Evolutionary conservation across 2,797 vertebrate genomes (phyloP).

Genomic region (Paramormyrops hopkinsi): DNA sequence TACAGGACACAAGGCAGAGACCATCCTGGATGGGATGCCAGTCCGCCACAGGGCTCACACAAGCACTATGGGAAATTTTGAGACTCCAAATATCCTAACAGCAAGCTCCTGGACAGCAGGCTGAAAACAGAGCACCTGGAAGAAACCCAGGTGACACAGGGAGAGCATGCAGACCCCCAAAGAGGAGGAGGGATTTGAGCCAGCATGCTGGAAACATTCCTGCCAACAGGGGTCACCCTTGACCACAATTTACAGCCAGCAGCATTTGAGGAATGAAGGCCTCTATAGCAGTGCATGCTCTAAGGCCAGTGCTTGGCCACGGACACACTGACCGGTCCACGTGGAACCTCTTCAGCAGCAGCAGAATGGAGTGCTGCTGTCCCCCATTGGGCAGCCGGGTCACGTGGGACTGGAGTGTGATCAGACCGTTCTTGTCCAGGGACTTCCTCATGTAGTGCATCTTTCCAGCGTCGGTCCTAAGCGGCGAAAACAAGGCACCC

Average conservation of each 20-base stretch:
- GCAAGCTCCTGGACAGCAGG: not conserved
- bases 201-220: not conserved
- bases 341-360: slow-evolving; percentile 86
- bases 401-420: slow-evolving; percentile 82
- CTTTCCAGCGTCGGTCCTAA: slow-evolving; percentile 85
- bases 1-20: not conserved
- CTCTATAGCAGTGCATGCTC: not conserved
- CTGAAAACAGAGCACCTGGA: not conserved
- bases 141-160: not conserved
- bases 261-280: not conserved
- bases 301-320: not conserved
- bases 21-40: not conserved
- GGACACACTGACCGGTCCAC: slow-evolving; percentile 68
- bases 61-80: not conserved
- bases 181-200: not conserved
- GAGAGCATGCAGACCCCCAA: not conserved
- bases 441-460: slow-evolving; percentile 84
- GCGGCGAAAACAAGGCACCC: not conserved
- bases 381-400: slow-evolving; percentile 65
- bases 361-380: slow-evolving; percentile 85
- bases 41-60: not conserved
- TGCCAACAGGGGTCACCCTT: not conserved
- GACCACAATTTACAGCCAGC: not conserved
- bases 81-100: not conserved
- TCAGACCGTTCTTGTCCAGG: slow-evolving; percentile 73